Percentiles rank a stretch among this genome's conserved stretches.
Evolutionary conservation across 2,888 invertebrate genomes (phyloP).

Genomic region (Plagodis dolabraria): DNA sequence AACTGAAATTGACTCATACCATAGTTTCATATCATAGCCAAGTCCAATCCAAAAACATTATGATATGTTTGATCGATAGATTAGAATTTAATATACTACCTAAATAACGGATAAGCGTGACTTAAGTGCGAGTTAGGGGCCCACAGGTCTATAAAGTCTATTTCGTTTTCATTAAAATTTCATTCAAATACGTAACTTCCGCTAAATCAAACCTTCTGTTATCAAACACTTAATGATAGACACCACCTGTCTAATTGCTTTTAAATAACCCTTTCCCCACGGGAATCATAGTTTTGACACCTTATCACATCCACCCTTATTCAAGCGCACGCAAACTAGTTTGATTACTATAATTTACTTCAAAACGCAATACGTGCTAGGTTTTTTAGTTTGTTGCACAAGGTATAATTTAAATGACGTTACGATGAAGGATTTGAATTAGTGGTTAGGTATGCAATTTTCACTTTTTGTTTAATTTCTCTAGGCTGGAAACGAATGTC

Average conservation of each 20-base stretch:
- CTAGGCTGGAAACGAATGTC: too few species aligned
- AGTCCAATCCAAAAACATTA: too few species aligned
- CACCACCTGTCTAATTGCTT: slow-evolving; percentile 35
- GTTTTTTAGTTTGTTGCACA: slow-evolving; percentile 6
- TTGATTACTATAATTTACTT: slow-evolving; percentile 22
- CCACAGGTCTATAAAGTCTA: too few species aligned
- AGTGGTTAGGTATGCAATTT: neutral
- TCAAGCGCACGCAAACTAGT: slow-evolving; percentile 21
- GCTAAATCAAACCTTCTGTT: slow-evolving; percentile 15
- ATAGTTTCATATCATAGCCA: too few species aligned
- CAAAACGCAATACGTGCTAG: slow-evolving; percentile 8
- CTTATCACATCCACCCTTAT: slow-evolving; percentile 32
- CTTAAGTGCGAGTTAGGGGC: too few species aligned
- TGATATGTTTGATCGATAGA: too few species aligned
- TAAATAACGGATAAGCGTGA: too few species aligned
- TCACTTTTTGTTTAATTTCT: neutral
- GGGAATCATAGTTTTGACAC: slow-evolving; percentile 38
- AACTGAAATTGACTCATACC: too few species aligned
- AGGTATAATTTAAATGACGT: neutral
- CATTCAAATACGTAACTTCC: neutral
- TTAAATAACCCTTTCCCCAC: slow-evolving; percentile 35
- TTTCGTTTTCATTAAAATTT: too few species aligned
- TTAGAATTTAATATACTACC: too few species aligned
- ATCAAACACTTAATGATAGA: slow-evolving; percentile 17
- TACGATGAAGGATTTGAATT: neutral